A percentile compares a stretch with the other conserved stretches of the same genome.
These are phyloP conservation scores for Noctuana brunneofusca DNA, from an alignment of 2,888 invertebrate species.

Conservation along the genomic window DNA sequence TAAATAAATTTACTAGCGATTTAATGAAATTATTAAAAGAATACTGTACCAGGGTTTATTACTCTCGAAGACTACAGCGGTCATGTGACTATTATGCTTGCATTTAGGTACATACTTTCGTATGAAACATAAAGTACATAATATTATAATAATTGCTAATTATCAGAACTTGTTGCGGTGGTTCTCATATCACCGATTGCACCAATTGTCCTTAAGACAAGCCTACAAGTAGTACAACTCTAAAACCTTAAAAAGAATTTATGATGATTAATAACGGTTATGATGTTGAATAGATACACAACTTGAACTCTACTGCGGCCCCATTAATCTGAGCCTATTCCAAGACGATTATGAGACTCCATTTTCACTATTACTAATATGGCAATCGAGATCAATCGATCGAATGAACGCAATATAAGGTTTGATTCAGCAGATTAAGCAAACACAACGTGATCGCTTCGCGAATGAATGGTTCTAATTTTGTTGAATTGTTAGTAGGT, in stretches of 20 bases:
- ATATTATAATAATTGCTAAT: too few relatives aligned
- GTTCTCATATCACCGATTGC: too few relatives aligned
- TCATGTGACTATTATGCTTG: too few relatives aligned
- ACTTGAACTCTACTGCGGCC: conserved; percentile 20
- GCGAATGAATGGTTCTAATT: conserved; percentile 25
- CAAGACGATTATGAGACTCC: conserved; percentile 5
- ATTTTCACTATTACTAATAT: conserved; percentile 34
- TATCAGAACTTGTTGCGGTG: too few relatives aligned
- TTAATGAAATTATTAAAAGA: too few relatives aligned
- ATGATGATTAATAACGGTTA: neutral
- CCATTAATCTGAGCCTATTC: conserved; percentile 22
- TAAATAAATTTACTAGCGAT: neutral
- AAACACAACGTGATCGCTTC: conserved; percentile 30
- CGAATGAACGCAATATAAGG: conserved; percentile 32
- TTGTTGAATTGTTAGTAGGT: conserved; percentile 4
- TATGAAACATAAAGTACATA: too few relatives aligned
- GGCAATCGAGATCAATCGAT: conserved; percentile 35
- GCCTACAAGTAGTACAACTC: too few relatives aligned
- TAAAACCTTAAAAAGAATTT: too few relatives aligned
- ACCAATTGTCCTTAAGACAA: too few relatives aligned
- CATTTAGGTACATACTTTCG: too few relatives aligned
- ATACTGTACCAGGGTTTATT: too few relatives aligned
- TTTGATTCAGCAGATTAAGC: conserved; percentile 33
- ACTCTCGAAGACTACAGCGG: too few relatives aligned
- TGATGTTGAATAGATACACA: neutral